phyloP scores from a whole-genome alignment of 2,888 invertebrate species.

The Harpagoxenus sublaevis region DNA sequence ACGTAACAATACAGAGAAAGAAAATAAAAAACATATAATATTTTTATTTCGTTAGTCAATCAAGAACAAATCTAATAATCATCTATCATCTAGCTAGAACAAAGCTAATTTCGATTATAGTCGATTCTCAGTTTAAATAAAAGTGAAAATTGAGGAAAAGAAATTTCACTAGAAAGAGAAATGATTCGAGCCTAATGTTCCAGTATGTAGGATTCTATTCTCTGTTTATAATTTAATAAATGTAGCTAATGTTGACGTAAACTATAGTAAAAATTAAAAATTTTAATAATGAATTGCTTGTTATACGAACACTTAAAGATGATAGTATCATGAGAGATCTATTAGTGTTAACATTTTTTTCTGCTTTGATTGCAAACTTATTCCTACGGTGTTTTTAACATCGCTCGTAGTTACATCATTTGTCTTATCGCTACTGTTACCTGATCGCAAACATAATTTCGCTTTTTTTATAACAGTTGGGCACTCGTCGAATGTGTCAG shows the following conservation, averaged over 20 bases:
- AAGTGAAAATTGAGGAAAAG: neutral
- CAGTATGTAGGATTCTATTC: neutral
- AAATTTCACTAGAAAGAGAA: neutral
- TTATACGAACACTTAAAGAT: neutral
- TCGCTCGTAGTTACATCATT: neutral
- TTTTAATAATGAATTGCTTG: neutral
- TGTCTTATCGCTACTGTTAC: neutral
- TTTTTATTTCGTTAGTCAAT: neutral
- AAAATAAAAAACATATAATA: neutral
- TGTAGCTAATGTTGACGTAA: neutral
- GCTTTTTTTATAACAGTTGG: slow-evolving; percentile 1
- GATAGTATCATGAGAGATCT: neutral
- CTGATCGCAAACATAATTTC: neutral
- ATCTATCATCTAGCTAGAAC: neutral
- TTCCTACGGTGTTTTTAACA: neutral
- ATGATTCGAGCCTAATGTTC: neutral
- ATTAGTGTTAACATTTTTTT: neutral
- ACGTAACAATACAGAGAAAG: neutral
- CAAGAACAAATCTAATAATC: too few relatives aligned
- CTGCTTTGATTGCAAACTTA: slow-evolving; percentile 11
- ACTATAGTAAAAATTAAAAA: neutral
- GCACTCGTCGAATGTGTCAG: neutral
- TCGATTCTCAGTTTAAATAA: neutral
- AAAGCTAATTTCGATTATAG: neutral
- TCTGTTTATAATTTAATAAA: neutral